Evolutionary conservation across 2,113 vertebrate genomes (phyloP), one percentile per base, ranked within the genome.

Genomic region (Otolemur garnettii): DNA sequence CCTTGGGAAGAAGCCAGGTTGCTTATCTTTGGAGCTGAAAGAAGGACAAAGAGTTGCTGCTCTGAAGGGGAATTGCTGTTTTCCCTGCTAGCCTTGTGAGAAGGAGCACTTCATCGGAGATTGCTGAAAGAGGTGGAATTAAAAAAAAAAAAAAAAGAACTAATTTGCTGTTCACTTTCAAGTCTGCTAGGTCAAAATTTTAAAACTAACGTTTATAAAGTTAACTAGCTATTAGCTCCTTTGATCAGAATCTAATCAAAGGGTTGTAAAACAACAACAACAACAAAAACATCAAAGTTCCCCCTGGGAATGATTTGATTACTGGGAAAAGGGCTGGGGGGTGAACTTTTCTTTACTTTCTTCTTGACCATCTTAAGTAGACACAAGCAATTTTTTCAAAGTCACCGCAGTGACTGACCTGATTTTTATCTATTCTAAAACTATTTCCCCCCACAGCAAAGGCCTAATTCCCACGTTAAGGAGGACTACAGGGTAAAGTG

Each of bases 391-490:
- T 97, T 91, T 45, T 94, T 72, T 57, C 75, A 96, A 96, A 93
- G 50, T 93, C 87, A 38, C 92, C 93, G 35, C 15, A 79, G 53
- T 96, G 66, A 93, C 77, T 82, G 93, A 87, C 71, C 15, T 71
- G 92, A 97, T 97, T 90, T 97, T 97, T 88, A 93, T 80, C 68
- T 93, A 91, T 97, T 96, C 78, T 78, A 95, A 98, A 97, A 87
- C 30, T 59, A 75, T 93, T 98, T 97, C 97, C 94, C 96, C 19
- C 75, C 96, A 96, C 2, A 93, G 22, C 62, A 96, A 93, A 86
- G 86, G 83, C 77, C 96, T 94, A 97, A 97, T 97, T 97, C 95
- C 88, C 92, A 69, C 94, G 97, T 97, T 97, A 97, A 97, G 96
- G 45, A 94, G 91, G 66, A 91, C 50, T 89, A 62, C 26, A 95